Evolutionary conservation across 1,140 invertebrate genomes (phyloP).

Genomic region (Drosophila jambulina): DNA sequence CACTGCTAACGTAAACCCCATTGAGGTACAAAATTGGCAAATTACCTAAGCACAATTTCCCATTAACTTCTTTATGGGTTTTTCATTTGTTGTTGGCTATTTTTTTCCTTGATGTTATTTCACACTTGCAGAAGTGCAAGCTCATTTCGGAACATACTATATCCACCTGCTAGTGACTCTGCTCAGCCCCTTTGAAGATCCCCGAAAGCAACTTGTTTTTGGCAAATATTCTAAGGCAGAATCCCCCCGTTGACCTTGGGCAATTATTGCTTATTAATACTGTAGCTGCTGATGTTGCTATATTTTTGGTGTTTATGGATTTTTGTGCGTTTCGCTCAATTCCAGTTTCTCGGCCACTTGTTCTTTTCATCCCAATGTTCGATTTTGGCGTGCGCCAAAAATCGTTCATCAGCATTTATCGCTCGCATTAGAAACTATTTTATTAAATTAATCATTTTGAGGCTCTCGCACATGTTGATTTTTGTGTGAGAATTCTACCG

Average conservation of each 20-base stretch:
- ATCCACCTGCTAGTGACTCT: conserved; percentile 6
- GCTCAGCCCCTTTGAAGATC: background rate
- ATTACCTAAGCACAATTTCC: conserved; percentile 51
- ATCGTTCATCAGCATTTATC: conserved; percentile 30
- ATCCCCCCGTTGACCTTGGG: conserved; percentile 67
- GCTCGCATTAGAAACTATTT: conserved; percentile 30
- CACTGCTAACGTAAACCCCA: conserved; percentile 22
- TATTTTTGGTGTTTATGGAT: conserved; percentile 32
- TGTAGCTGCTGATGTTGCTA: conserved; percentile 24
- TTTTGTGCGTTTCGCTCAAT: conserved; percentile 38
- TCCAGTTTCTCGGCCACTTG: conserved; percentile 48
- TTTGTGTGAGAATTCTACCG: conserved; percentile 19
- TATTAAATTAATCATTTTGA: conserved; percentile 61
- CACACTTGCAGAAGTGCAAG: conserved; percentile 57
- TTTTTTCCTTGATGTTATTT: conserved; percentile 33
- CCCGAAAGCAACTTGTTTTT: conserved; percentile 38
- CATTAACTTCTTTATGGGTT: conserved; percentile 49
- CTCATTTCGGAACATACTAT: conserved; percentile 42
- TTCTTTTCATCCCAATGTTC: conserved; percentile 28
- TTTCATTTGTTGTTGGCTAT: conserved; percentile 11
- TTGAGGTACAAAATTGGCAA: conserved; percentile 27
- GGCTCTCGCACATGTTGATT: conserved; percentile 48
- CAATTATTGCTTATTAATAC: conserved; percentile 78
- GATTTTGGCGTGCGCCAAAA: conserved; percentile 51
- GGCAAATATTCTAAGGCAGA: conserved; percentile 58